Conservation (phyloP, 2,113 vertebrate genomes). For the Haliaeetus leucogaster region DNA sequence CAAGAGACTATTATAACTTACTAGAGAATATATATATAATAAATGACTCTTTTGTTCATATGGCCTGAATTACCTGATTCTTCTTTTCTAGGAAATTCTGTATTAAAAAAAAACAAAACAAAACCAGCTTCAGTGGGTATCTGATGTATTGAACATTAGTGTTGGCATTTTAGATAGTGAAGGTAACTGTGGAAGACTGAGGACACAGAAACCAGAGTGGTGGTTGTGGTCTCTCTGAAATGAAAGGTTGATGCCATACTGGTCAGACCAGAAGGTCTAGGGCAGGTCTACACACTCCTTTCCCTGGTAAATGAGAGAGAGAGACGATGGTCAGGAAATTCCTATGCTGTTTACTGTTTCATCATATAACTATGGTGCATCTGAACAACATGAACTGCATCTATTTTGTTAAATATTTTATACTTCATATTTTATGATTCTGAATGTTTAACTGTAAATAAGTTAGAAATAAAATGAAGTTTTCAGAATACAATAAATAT, state of each 20-base stretch:
- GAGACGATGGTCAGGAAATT: background rate
- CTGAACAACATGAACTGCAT: slow-evolving; percentile 50
- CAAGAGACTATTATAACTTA: slow-evolving; percentile 77
- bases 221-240: background rate
- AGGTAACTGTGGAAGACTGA: background rate
- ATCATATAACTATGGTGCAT: slow-evolving; percentile 54
- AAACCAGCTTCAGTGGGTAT: background rate
- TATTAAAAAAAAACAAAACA: background rate
- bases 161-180: background rate
- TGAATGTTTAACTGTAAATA: slow-evolving; percentile 66
- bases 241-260: background rate
- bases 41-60: slow-evolving; percentile 80
- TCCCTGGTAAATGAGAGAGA: background rate
- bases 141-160: background rate
- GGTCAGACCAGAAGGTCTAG: background rate
- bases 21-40: slow-evolving; percentile 80
- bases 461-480: slow-evolving; percentile 66
- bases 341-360: slow-evolving; percentile 52
- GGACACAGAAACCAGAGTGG: background rate
- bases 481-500: slow-evolving; percentile 63
- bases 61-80: slow-evolving; percentile 69
- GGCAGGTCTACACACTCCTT: background rate
- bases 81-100: slow-evolving; percentile 69
- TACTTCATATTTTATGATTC: slow-evolving; percentile 61
- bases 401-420: slow-evolving; percentile 70